These are phyloP conservation scores for Eupristina koningsbergeri DNA, from an alignment of 1,140 invertebrate species.

Conservation along the genomic window DNA sequence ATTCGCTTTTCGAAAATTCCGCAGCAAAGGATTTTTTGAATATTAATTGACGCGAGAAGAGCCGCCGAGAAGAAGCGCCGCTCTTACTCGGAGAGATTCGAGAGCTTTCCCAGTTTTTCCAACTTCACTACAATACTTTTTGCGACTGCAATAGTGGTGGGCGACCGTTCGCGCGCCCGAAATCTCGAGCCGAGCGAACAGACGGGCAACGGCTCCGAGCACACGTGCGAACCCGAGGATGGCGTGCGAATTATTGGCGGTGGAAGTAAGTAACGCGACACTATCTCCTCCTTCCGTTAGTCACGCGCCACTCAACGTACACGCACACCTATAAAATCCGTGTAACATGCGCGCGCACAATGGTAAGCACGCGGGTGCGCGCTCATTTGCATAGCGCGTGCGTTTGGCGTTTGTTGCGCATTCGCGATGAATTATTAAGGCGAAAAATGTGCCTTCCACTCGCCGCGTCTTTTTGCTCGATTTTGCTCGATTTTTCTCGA, in stretches of 20 bases:
- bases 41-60: too few species aligned
- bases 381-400: background rate
- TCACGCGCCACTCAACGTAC: background rate
- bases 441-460: background rate
- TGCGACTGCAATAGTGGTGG: too few species aligned
- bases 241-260: background rate
- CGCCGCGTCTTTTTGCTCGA: background rate
- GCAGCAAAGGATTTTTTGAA: too few species aligned
- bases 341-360: background rate
- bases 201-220: background rate
- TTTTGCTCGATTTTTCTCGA: too few species aligned
- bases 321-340: too few species aligned
- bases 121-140: too few species aligned
- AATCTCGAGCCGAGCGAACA: too few species aligned
- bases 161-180: too few species aligned
- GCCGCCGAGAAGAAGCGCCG: too few species aligned
- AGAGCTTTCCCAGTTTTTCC: too few species aligned
- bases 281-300: background rate
- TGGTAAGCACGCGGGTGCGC: background rate
- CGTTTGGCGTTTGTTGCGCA: background rate
- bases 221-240: background rate
- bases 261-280: background rate
- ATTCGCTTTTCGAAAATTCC: too few species aligned
- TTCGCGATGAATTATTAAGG: constrained; percentile 15
- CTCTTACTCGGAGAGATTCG: too few species aligned